Base-by-base conservation (phyloP, 2,797 vertebrate genomes). In the Kryptolebias ocellatus region DNA sequence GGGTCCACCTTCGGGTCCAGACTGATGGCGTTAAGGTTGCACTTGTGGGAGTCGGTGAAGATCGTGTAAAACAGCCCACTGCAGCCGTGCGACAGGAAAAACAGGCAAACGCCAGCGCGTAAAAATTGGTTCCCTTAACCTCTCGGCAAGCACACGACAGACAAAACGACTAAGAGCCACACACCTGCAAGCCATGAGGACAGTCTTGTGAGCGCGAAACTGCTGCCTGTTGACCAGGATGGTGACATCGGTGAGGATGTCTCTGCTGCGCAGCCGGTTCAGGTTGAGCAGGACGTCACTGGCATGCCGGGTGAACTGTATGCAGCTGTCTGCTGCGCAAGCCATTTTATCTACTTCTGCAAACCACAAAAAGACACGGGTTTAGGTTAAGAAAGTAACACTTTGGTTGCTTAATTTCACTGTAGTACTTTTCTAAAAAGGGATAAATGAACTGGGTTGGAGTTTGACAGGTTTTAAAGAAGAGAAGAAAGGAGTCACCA, bases 111-210 rank as follows among this genome's bases (percentile, higher is more conserved):
- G 4, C 31, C 5, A 34, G 31, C 31, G 31, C 9, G 5, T 34
- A 34, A 9, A 34, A 9, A 34, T 24, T 9, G 31, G 5, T 34
- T 7, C 5, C 31, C 31, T 34, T 34, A 4, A 34, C 20, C 20
- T 24, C 20, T 24, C 20, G 20, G 20, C 20, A 24, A 24, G 20
- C 20, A 24, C 20, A 34, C 31, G 9, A 34, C 31, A 34, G 9
- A 34, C 31, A 1, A 34, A 34, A 34, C 31, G 11, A 12, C 4
- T 1, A 42, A 2, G 45, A 17, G 45, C 46, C 53, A 73, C 91
- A 87, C 83, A 99, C 98, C 98, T 99, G 96, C 98, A 99, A 83
- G 97, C 97, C 98, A 99, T 99, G 75, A 99, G 95, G 61, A 99
- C 96, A 0, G 97, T 99, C 92, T 99, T 99, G 90, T 99, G 98